Percentiles rank a stretch among this genome's conserved stretches.
Evolutionary conservation across 1,140 invertebrate species (phyloP).

Genomic region (Ganaspis sp.): DNA sequence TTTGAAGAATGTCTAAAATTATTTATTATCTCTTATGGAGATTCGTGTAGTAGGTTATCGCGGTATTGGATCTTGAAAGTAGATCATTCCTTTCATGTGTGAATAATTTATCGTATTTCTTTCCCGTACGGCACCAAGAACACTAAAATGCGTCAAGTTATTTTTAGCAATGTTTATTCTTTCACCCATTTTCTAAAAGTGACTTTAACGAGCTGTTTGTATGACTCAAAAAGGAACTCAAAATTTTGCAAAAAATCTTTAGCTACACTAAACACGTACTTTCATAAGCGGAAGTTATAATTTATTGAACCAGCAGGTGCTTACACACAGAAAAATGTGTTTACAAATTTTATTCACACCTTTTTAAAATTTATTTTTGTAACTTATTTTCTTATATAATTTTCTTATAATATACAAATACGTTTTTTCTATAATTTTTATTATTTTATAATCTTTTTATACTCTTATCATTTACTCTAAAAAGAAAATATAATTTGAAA

Average conservation of each 20-base stretch:
- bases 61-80: slow-evolving; percentile 7
- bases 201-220: background rate
- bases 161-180: slow-evolving; percentile 3
- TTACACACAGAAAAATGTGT: too few species aligned
- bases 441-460: too few species aligned
- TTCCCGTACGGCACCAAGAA: background rate
- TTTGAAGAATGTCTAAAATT: slow-evolving; percentile 16
- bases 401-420: too few species aligned
- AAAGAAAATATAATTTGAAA: too few species aligned
- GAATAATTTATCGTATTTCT: slow-evolving; percentile 15
- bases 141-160: background rate
- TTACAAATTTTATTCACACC: too few species aligned
- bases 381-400: too few species aligned
- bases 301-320: background rate
- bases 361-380: too few species aligned
- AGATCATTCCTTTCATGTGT: slow-evolving; percentile 15
- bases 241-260: background rate
- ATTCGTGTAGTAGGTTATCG: slow-evolving; percentile 21
- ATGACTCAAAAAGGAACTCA: background rate
- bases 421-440: too few species aligned
- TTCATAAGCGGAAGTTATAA: background rate
- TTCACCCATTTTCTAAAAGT: slow-evolving; percentile 18
- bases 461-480: too few species aligned
- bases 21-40: slow-evolving; percentile 22
- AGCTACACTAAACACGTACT: background rate